Base-by-base conservation (phyloP, 2,113 vertebrate species). In the Lagenorhynchus albirostris region DNA sequence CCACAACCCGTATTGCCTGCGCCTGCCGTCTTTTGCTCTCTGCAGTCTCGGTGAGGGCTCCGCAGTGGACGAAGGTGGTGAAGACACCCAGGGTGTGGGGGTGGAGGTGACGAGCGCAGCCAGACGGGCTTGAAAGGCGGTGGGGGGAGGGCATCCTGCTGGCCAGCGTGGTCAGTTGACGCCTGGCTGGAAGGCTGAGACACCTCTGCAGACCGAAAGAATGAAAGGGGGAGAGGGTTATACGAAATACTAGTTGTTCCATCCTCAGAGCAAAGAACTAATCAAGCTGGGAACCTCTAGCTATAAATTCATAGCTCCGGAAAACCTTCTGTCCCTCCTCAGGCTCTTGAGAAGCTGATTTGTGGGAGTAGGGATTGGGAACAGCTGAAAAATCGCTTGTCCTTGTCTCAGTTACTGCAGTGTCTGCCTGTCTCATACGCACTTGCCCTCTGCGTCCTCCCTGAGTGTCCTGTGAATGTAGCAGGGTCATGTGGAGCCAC, bases 61-160 rank as follows among this genome's bases (percentile, higher is more conserved):
- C 58, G 62, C 41, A 10, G 71, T 89, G 68, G 90, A 33, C 94
- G 88, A 86, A 96, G 80, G 74, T 80, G 96, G 89, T 68, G 82
- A 93, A 95, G 91, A 92, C 68, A 33, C 25, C 55, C 74, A 88
- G 95, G 25, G 60, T 50, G 96, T 8, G 41, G 67, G 92, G 95
- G 95, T 91, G 92, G 92, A 77, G 55, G 80, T 92, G 92, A 92
- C 79, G 47, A 96, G 81, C 94, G 85, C 21, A 96, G 55, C 91
- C 98, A 97, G 94, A 93, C 95, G 96, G 96, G 81, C 81, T 71
- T 92, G 88, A 81, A 95, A 92, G 95, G 80, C 84, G 76, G 44
- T 89, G 83, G 92, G 68, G 60, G 76, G 90, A 68, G 74, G 79
- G 38, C 92, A 87, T 94, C 68, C 91, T 47, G 80, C 80, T 76